Evolutionary conservation across 2,797 vertebrate genomes (phyloP).

Genomic region (Pangasius krempfi): DNA sequence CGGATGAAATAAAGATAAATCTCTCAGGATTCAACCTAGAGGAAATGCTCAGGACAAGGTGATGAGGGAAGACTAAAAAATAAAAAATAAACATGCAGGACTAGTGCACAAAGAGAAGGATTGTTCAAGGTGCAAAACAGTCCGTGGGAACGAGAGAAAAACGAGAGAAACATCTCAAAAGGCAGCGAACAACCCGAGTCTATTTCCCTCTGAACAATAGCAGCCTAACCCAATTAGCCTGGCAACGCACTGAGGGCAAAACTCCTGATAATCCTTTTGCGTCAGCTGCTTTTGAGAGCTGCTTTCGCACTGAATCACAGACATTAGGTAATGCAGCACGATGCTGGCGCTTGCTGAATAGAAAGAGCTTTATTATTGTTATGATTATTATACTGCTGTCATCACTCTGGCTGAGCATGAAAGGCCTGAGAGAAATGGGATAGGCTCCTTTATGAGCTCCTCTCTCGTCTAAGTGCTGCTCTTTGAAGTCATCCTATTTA

Average conservation of each 20-base stretch:
- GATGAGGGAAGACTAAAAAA: background rate
- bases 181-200: constrained; percentile 26
- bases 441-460: background rate
- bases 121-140: background rate
- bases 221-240: constrained; percentile 46
- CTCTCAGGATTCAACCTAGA: background rate
- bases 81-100: background rate
- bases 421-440: background rate
- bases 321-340: constrained; percentile 39
- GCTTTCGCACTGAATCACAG: constrained; percentile 50
- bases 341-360: constrained; percentile 14
- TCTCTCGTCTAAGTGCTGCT: background rate
- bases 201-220: constrained; percentile 49
- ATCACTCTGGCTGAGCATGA: constrained; percentile 11
- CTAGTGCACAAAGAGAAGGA: background rate
- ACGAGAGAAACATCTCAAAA: background rate
- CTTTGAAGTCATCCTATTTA: background rate
- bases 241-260: constrained; percentile 37
- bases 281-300: constrained; percentile 51
- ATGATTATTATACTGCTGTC: constrained; percentile 24
- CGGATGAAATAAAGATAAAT: background rate
- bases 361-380: constrained; percentile 24
- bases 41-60: background rate
- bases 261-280: constrained; percentile 56
- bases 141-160: constrained; percentile 13